phyloP scores from a whole-genome alignment of 2,113 vertebrate genomes.

The Galemys pyrenaicus region DNA sequence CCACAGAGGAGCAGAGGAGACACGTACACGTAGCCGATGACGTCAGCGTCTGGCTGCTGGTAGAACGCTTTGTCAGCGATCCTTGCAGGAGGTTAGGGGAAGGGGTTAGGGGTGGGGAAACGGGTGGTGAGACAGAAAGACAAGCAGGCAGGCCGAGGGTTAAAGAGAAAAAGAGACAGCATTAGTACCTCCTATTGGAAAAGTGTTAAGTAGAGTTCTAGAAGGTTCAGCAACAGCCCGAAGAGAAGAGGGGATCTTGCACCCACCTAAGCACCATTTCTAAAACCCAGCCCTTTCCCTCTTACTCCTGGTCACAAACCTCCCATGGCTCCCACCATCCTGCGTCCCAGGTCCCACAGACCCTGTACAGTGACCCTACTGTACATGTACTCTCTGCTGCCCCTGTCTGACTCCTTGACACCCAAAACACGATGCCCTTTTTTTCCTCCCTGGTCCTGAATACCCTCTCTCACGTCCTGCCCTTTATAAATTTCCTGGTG shows the following conservation, averaged over 20 bases:
- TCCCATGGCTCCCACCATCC: background rate
- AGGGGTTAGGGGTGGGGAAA: constrained; percentile 67
- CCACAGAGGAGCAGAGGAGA: constrained; percentile 75
- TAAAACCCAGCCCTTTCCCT: background rate
- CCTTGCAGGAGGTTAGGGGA: constrained; percentile 88
- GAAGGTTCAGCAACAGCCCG: constrained; percentile 59
- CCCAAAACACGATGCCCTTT: background rate
- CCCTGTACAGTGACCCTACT: background rate
- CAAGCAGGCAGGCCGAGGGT: constrained; percentile 83
- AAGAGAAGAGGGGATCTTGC: background rate
- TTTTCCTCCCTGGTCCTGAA: constrained; percentile 15
- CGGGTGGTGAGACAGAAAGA: constrained; percentile 20
- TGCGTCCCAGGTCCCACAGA: no score
- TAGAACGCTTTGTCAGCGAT: constrained; percentile 99
- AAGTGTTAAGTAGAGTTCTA: constrained; percentile 50
- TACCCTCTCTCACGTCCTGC: background rate
- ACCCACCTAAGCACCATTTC: background rate
- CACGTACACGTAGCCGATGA: constrained; percentile 99
- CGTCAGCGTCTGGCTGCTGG: constrained; percentile 98
- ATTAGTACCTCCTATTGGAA: constrained; percentile 82
- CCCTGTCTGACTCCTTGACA: background rate
- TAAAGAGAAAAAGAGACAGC: constrained; percentile 88
- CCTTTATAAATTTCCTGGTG: background rate
- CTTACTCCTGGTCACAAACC: background rate
- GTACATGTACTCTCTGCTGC: background rate